These are phyloP conservation scores for Platyscapa corneri DNA, from an alignment of 1,140 invertebrate species.

Conservation along the genomic window DNA sequence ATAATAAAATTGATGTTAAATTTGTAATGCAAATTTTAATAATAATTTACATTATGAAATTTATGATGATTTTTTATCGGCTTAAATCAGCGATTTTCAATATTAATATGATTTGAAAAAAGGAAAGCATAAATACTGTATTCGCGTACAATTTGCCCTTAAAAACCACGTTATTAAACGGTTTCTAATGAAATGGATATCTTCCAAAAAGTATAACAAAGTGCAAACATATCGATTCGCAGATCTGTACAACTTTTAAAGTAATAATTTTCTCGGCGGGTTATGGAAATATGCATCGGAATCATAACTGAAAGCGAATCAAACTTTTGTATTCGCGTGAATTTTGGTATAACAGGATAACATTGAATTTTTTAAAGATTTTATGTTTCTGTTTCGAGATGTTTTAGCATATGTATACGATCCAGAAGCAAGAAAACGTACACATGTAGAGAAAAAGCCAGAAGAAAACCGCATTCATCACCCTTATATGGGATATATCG, in stretches of 20 bases:
- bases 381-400: background rate
- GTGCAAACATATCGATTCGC: background rate
- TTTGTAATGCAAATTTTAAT: too few relatives aligned
- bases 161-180: too few relatives aligned
- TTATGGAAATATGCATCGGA: background rate
- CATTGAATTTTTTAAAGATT: conserved; percentile 39
- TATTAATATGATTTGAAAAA: too few relatives aligned
- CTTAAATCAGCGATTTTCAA: too few relatives aligned
- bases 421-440: background rate
- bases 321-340: conserved; percentile 12
- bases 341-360: background rate
- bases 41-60: too few relatives aligned
- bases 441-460: background rate
- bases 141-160: too few relatives aligned
- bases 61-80: too few relatives aligned
- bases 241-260: background rate
- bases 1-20: too few relatives aligned
- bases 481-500: background rate
- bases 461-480: background rate
- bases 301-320: conserved; percentile 8
- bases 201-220: background rate
- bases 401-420: background rate
- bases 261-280: background rate
- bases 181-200: background rate
- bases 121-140: too few relatives aligned